Evolutionary conservation across 2,888 invertebrate genomes (phyloP).

Genomic region (Dynastes tityus): DNA sequence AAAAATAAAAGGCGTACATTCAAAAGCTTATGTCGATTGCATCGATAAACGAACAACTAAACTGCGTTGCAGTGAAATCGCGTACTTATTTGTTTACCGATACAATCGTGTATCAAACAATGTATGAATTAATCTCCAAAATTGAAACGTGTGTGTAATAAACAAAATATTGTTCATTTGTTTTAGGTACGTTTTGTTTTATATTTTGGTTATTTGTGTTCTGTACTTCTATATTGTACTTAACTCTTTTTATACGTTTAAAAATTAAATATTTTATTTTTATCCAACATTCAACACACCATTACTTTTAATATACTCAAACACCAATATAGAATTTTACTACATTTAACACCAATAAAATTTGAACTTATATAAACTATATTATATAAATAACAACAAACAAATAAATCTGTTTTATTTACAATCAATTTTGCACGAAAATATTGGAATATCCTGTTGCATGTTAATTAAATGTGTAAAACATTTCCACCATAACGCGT

Average conservation of each 20-base stretch:
- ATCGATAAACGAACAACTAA: background rate
- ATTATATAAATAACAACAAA: background rate
- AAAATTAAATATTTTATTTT: background rate
- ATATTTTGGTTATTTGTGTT: conserved; percentile 17
- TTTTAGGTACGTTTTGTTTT: conserved; percentile 1
- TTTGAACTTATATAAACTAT: conserved; percentile 10
- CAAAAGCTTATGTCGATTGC: background rate
- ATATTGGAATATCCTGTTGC: conserved; percentile 27
- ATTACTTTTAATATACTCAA: background rate
- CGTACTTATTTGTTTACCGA: background rate
- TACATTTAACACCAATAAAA: conserved; percentile 24
- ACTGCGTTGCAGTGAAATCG: background rate
- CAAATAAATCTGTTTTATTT: background rate
- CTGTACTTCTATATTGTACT: background rate
- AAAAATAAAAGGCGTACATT: background rate
- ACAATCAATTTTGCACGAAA: conserved; percentile 2
- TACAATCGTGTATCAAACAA: background rate
- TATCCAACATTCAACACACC: background rate
- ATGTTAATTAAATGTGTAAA: conserved; percentile 6
- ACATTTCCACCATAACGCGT: background rate
- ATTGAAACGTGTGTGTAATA: background rate
- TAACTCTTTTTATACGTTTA: conserved; percentile 18
- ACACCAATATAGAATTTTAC: conserved; percentile 19
- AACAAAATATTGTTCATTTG: background rate
- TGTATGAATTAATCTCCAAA: background rate